Conservation (phyloP, 1,140 invertebrate species). For the Pogonus chalceus region DNA sequence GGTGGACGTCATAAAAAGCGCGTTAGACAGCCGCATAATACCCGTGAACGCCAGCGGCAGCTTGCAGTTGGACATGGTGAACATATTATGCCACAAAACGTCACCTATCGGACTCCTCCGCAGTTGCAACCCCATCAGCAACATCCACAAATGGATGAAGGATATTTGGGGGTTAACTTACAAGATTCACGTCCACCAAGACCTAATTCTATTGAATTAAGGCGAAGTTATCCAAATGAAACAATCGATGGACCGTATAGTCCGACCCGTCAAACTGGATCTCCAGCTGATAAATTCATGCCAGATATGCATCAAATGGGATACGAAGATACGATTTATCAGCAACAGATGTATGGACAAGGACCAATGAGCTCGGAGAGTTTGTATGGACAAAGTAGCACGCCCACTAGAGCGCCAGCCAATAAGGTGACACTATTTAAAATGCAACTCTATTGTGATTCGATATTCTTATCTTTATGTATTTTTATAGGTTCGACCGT, state of each 20-base stretch:
- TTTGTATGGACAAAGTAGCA: slow-evolving; percentile 37
- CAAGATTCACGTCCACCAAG: slow-evolving; percentile 43
- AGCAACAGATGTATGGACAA: slow-evolving; percentile 27
- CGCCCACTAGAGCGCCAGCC: slow-evolving; percentile 40
- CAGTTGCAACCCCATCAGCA: slow-evolving; percentile 16
- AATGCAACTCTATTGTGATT: neutral
- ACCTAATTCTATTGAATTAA: slow-evolving; percentile 67
- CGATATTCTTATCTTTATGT: neutral
- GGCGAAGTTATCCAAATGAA: slow-evolving; percentile 53
- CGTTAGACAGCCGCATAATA: slow-evolving; percentile 76
- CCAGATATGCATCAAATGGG: slow-evolving; percentile 24
- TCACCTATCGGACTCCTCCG: slow-evolving; percentile 38
- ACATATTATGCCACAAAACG: slow-evolving; percentile 65
- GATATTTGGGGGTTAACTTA: neutral
- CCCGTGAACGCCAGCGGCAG: slow-evolving; percentile 72
- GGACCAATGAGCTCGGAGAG: slow-evolving; percentile 31
- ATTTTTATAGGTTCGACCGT: slow-evolving; percentile 51
- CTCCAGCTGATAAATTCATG: neutral
- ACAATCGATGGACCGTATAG: slow-evolving; percentile 38
- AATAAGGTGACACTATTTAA: neutral
- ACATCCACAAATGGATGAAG: slow-evolving; percentile 9
- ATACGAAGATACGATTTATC: slow-evolving; percentile 29
- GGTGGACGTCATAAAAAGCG: slow-evolving; percentile 66
- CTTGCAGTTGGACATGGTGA: slow-evolving; percentile 75
- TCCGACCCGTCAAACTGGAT: slow-evolving; percentile 4